A percentile compares a stretch with the other conserved stretches of the same genome.
Conservation (phyloP, 1,140 invertebrate species). For the Apis florea region DNA sequence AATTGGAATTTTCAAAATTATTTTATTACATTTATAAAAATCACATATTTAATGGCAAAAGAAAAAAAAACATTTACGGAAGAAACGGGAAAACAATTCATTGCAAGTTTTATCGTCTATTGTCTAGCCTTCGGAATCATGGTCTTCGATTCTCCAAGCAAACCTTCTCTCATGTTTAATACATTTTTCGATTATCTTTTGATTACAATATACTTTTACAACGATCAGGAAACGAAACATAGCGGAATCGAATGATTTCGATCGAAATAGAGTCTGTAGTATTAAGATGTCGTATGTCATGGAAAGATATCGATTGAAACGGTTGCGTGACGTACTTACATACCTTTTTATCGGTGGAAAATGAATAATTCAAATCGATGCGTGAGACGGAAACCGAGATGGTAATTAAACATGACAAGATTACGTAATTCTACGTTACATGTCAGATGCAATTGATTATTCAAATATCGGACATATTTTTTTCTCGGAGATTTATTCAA, state of each 20-base stretch:
- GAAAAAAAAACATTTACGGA: too few relatives aligned
- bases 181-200: neutral
- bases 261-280: neutral
- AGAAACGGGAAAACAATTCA: too few relatives aligned
- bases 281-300: neutral
- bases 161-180: slow-evolving; percentile 19
- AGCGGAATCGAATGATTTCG: neutral
- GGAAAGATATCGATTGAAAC: neutral
- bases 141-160: neutral
- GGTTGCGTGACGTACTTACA: neutral
- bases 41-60: too few relatives aligned
- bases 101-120: neutral
- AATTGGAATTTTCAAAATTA: too few relatives aligned
- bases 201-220: neutral
- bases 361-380: slow-evolving; percentile 3
- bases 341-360: neutral
- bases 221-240: neutral
- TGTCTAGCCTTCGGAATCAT: slow-evolving; percentile 11
- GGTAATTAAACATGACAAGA: neutral
- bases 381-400: neutral
- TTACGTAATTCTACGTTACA: neutral
- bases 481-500: too few relatives aligned
- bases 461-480: neutral
- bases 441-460: neutral
- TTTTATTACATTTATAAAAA: too few relatives aligned